Evolutionary conservation across 2,797 vertebrate genomes (phyloP).

Genomic region (Vireo griseus): DNA sequence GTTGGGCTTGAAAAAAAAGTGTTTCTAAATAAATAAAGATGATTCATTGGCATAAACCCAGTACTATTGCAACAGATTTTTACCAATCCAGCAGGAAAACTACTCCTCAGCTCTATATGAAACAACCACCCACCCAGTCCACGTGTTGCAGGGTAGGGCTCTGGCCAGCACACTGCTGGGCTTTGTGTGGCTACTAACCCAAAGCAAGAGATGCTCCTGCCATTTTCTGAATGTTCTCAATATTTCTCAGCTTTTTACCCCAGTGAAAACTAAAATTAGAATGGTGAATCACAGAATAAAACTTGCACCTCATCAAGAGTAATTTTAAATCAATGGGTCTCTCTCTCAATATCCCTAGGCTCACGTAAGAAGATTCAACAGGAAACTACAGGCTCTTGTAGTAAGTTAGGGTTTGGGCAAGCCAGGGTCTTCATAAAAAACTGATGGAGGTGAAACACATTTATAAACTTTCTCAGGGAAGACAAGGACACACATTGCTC

Average conservation of each 20-base stretch:
- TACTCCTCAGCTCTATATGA: neutral
- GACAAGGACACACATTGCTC: neutral
- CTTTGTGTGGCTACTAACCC: neutral
- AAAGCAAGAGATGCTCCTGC: neutral
- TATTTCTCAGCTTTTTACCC: neutral
- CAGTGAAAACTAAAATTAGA: neutral
- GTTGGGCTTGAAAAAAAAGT: neutral
- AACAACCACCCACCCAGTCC: neutral
- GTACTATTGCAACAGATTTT: neutral
- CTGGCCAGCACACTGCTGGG: neutral
- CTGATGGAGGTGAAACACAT: fast-evolving
- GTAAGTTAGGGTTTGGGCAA: neutral
- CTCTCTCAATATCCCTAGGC: neutral
- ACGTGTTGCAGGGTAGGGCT: neutral
- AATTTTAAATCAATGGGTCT: neutral
- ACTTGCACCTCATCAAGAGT: neutral
- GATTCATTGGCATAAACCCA: neutral
- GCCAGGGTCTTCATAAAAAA: neutral
- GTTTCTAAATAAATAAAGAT: neutral
- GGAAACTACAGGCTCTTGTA: neutral
- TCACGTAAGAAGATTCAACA: neutral
- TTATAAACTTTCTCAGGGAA: neutral
- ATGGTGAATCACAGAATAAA: neutral
- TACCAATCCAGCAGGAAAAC: neutral
- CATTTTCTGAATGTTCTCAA: neutral